Percentiles rank a stretch among this genome's conserved stretches.
phyloP scores from a whole-genome alignment of 2,113 vertebrate genomes.

The Mastomys natalensis region DNA sequence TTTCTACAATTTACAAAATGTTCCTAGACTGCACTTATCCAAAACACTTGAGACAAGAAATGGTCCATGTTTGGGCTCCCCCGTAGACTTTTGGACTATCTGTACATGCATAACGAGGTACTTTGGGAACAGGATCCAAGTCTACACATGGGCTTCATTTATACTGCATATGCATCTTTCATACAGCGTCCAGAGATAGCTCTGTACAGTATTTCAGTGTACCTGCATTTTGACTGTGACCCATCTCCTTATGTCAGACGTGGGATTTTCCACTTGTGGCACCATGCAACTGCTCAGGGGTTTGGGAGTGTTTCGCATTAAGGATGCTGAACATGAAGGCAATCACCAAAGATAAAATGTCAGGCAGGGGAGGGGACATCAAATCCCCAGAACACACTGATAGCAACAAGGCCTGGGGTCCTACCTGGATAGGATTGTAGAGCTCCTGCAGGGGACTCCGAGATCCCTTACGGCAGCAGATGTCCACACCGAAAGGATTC shows the following conservation, averaged over 20 bases:
- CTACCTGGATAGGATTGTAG: slow-evolving; percentile 97
- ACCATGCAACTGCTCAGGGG: accelerated
- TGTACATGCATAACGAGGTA: background rate
- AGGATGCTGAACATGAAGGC: background rate
- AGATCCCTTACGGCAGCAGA: slow-evolving; percentile 96
- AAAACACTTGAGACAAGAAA: background rate
- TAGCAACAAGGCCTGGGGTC: background rate
- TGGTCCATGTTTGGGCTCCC: background rate
- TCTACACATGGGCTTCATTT: background rate
- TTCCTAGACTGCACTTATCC: background rate
- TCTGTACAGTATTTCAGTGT: background rate
- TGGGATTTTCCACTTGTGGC: background rate
- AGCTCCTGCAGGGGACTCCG: slow-evolving; percentile 96
- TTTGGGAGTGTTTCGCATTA: background rate
- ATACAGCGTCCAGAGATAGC: too few species aligned
- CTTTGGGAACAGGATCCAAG: background rate
- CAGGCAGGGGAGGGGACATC: background rate
- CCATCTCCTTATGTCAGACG: accelerated
- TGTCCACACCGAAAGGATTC: slow-evolving; percentile 94
- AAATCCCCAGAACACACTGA: background rate
- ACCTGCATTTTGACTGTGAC: background rate
- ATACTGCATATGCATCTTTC: too few species aligned
- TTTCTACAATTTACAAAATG: background rate
- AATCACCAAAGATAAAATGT: background rate
- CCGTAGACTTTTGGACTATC: background rate